Conservation (phyloP, 37 sponge, comb jelly and placozoan genomes). For the Cliona cf. orientalis region DNA sequence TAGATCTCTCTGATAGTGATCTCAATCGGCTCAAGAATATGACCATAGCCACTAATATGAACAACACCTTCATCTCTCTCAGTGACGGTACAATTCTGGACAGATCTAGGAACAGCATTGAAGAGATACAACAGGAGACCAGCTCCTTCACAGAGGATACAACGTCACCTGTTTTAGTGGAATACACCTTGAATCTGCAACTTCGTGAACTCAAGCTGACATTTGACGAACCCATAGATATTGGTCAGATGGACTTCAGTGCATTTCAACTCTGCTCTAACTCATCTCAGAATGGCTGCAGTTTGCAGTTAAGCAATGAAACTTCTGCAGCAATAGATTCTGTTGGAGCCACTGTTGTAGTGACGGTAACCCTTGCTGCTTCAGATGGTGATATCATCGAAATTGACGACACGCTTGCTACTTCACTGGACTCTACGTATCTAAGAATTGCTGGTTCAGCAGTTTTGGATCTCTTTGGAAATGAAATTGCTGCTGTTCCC, state of each 20-base stretch:
- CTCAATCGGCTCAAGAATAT: conserved; percentile 69
- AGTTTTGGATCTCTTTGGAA: conserved; percentile 56
- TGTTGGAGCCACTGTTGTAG: not conserved
- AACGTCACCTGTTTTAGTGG: conserved; percentile 63
- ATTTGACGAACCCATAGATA: conserved; percentile 80
- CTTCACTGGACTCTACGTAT: conserved; percentile 37
- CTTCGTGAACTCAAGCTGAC: conserved; percentile 40
- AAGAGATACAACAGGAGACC: not conserved
- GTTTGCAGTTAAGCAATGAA: conserved; percentile 16
- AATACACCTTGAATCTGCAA: conserved; percentile 63
- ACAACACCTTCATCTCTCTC: conserved; percentile 60
- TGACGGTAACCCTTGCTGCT: conserved; percentile 23
- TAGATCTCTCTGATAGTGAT: conserved; percentile 50
- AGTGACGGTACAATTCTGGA: conserved; percentile 56
- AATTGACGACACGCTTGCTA: conserved; percentile 59
- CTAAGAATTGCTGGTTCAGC: conserved; percentile 30
- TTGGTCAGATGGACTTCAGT: conserved; percentile 6
- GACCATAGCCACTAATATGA: conserved; percentile 41
- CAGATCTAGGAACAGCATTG: conserved; percentile 37
- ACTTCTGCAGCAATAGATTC: not conserved
- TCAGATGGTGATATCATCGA: conserved; percentile 61
- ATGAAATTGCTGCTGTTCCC: conserved; percentile 37
- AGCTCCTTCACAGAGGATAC: conserved; percentile 45
- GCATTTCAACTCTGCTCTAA: conserved; percentile 24
- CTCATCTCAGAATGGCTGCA: not conserved